Evolutionary conservation across 1,140 invertebrate species (phyloP), one percentile per base, ranked within the genome.

Genomic region (Sipha flava): DNA sequence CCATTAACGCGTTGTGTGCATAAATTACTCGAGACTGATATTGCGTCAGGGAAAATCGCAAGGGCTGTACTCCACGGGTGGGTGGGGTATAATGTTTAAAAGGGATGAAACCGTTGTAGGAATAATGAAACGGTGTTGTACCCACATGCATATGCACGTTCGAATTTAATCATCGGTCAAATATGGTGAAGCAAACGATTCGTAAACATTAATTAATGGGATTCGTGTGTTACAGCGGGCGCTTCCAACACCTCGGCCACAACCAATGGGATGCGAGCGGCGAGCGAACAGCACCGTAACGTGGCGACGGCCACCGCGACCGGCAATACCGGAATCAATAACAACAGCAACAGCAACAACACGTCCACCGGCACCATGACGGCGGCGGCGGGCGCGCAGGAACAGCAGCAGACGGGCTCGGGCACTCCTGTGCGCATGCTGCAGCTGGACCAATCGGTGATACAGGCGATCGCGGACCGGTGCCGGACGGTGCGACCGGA

Each of bases 391-490:
- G 73, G 52, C 37, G 14, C 29, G 23, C 72, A 54, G 40, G 31
- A 49, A 52, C 66, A 43, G 7, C 64, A 72, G 18, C 68, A 47
- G 43, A 7, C 43, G 29, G 64, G 72, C 26, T 79, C 77, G 21
- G 82, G 82, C 3, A 87, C 87, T 18, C 87, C 87, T 12, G 83
- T 89, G 57, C 84, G 86, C n/a, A 83, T 88, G 81, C 85, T 89
- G 14, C 82, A 82, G 37, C 81, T 84, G 37, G 83, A 82, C 68
- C 84, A 84, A 62, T 84, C 86, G 75, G 86, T 87, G 54, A 85
- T 89, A 52, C 85, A 86, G 45, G 85, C 86, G 81, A 85, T 89
- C 47, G 84, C 84, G 59, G 84, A 86, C n/a, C 86, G 87, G 80
- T 82, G 89, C n/a, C 82, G 82, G 57, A 81, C 83, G n/a, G 83